Evolutionary conservation across 2,113 vertebrate species (phyloP).

Genomic region (Stegostoma tigrinum): DNA sequence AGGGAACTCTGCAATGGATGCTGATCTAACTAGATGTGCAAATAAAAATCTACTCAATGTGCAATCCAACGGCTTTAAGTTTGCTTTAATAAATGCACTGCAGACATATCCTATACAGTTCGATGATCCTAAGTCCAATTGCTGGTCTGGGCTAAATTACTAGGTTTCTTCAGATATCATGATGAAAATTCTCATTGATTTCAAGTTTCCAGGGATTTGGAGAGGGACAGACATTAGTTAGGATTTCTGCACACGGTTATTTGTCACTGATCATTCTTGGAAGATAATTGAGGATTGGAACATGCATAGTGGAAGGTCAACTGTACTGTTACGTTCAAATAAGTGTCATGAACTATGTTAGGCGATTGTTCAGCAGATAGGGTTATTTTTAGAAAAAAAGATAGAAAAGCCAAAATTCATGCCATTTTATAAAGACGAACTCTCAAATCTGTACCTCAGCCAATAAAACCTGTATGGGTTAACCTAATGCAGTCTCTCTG

Average conservation of each 20-base stretch:
- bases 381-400: neutral
- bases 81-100: neutral
- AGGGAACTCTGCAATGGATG: neutral
- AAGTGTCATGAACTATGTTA: neutral
- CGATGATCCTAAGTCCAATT: neutral
- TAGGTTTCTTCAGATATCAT: neutral
- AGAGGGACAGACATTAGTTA: neutral
- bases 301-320: neutral
- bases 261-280: neutral
- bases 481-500: neutral
- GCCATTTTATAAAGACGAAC: neutral
- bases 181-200: neutral
- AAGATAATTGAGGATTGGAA: neutral
- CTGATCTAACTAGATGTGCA: neutral
- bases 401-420: neutral
- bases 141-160: neutral
- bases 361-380: neutral
- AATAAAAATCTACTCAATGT: neutral
- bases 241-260: neutral
- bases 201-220: neutral
- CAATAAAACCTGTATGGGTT: neutral
- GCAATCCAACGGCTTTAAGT: neutral
- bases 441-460: neutral
- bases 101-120: neutral
- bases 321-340: neutral